These are phyloP conservation scores for Neocrepidodera transversa DNA, from an alignment of 2,888 invertebrate species.

Conservation along the genomic window DNA sequence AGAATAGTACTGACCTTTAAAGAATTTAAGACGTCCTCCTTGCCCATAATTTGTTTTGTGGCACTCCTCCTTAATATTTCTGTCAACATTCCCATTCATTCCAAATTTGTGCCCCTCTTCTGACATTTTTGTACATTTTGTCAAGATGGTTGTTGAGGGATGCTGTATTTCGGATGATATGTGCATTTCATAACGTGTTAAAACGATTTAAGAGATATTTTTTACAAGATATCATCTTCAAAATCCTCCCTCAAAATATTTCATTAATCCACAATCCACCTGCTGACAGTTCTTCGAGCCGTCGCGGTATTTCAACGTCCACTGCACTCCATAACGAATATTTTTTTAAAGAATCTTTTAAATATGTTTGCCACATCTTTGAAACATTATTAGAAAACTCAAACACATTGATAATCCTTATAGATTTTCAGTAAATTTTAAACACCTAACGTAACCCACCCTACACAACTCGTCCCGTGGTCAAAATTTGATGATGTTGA, in stretches of 20 bases:
- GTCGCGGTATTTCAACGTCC: constrained; percentile 51
- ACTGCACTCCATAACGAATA: constrained; percentile 45
- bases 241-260: constrained; percentile 48
- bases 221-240: constrained; percentile 60
- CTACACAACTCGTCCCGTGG: constrained; percentile 48
- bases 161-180: constrained; percentile 63
- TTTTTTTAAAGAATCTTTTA: constrained; percentile 40
- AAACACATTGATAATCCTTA: constrained; percentile 44
- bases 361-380: constrained; percentile 38
- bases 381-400: constrained; percentile 32
- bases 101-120: constrained; percentile 75
- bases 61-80: constrained; percentile 63
- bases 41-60: constrained; percentile 60
- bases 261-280: constrained; percentile 54
- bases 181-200: constrained; percentile 71
- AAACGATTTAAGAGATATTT: constrained; percentile 59
- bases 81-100: constrained; percentile 74
- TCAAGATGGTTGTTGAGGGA: constrained; percentile 70
- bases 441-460: constrained; percentile 39
- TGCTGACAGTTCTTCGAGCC: constrained; percentile 55
- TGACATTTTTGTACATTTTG: constrained; percentile 74
- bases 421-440: constrained; percentile 44
- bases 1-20: constrained; percentile 67
- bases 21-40: constrained; percentile 81
- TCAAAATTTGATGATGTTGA: constrained; percentile 59